These are phyloP conservation scores for Enteromius radiatus DNA, from an alignment of 2,797 vertebrate species.

Conservation along the genomic window DNA sequence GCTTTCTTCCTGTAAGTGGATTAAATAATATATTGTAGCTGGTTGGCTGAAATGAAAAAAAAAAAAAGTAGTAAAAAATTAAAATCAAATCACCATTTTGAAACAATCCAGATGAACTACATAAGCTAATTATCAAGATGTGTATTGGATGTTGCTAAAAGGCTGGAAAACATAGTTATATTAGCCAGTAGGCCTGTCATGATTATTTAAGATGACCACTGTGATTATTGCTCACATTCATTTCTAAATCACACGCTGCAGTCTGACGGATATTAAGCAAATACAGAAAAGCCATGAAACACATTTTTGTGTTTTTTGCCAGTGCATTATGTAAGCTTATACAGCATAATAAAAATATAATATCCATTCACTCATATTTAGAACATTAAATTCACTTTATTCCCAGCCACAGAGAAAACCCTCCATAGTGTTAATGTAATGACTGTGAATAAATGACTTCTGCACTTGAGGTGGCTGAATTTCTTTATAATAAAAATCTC, in stretches of 20 bases:
- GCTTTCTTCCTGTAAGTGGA: too few species aligned
- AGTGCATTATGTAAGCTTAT: not conserved
- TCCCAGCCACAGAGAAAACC: not conserved
- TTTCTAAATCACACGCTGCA: not conserved
- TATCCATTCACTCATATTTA: not conserved
- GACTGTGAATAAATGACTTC: constrained; percentile 1
- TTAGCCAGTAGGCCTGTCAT: not conserved
- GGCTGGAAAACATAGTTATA: not conserved
- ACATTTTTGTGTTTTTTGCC: not conserved
- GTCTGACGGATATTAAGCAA: not conserved
- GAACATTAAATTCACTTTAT: constrained; percentile 6
- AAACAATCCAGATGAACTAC: not conserved
- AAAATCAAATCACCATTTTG: not conserved
- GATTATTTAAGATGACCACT: not conserved
- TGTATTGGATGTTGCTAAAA: not conserved
- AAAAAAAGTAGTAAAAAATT: too few species aligned
- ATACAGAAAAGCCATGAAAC: not conserved
- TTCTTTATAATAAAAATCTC: not conserved
- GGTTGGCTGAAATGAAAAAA: not conserved
- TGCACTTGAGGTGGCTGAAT: constrained; percentile 11
- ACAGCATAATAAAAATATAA: not conserved
- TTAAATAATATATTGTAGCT: not conserved
- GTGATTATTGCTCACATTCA: not conserved
- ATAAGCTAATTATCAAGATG: not conserved
- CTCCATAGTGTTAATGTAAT: not conserved